Evolutionary conservation across 2,888 invertebrate genomes (phyloP).

Genomic region (Penaeus monodon): DNA sequence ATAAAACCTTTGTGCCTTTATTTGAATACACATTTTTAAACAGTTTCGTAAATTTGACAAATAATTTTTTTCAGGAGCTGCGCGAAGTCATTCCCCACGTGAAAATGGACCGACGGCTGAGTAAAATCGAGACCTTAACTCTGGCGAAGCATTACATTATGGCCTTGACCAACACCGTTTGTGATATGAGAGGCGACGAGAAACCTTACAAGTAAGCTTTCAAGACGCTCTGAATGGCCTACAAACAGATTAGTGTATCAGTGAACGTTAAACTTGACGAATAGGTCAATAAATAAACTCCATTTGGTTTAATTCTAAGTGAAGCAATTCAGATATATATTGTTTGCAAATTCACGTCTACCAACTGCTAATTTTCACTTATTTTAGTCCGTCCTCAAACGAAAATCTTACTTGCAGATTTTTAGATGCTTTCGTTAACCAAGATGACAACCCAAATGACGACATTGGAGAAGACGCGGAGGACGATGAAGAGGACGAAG

Average conservation of each 20-base stretch:
- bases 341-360: too few species aligned
- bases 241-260: background rate
- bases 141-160: constrained; percentile 91
- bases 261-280: too few species aligned
- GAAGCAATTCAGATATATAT: too few species aligned
- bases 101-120: constrained; percentile 84
- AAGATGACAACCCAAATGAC: constrained; percentile 18
- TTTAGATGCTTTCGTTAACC: constrained; percentile 49
- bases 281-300: too few species aligned
- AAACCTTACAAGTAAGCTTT: constrained; percentile 62
- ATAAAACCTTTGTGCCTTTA: background rate
- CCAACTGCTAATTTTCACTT: too few species aligned
- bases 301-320: too few species aligned
- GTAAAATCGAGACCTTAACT: constrained; percentile 89
- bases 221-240: too few species aligned
- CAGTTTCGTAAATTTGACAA: background rate
- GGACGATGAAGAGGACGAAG: constrained; percentile 48
- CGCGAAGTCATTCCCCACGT: constrained; percentile 89
- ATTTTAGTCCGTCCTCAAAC: too few species aligned
- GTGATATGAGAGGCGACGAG: constrained; percentile 68
- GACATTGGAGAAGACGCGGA: constrained; percentile 18
- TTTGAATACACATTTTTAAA: background rate
- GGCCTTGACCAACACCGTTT: constrained; percentile 87
- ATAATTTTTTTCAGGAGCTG: constrained; percentile 76
- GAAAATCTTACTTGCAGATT: constrained; percentile 1